Percentiles rank a stretch among this genome's conserved stretches.
phyloP scores from a whole-genome alignment of 2,113 vertebrate genomes.

The Hydropotes inermis region DNA sequence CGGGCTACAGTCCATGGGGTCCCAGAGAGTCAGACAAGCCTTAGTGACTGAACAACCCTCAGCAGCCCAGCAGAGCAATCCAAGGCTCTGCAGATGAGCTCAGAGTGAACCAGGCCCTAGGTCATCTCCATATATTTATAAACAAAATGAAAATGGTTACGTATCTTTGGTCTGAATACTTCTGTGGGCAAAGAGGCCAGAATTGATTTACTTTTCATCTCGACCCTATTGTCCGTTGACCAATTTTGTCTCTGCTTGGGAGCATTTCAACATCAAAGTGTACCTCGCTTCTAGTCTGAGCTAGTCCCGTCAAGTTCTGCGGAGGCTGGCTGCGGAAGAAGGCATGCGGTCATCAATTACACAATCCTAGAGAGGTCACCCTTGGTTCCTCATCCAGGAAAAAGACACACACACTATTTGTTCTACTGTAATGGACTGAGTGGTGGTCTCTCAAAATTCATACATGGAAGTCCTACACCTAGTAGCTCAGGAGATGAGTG shows the following conservation, averaged over 20 bases:
- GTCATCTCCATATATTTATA: neutral
- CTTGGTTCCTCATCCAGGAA: no score
- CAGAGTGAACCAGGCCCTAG: neutral
- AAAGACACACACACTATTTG: neutral
- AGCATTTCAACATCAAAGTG: neutral
- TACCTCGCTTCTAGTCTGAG: neutral
- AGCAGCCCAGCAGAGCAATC: neutral
- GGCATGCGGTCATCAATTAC: fast-evolving
- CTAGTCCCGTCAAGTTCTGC: neutral
- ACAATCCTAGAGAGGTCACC: neutral
- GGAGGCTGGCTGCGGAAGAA: neutral
- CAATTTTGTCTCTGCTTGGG: neutral
- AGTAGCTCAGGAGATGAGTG: neutral
- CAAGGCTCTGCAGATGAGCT: neutral
- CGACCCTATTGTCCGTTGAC: neutral
- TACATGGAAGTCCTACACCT: no score
- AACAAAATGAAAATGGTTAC: neutral
- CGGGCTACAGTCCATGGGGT: neutral
- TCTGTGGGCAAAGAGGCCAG: neutral
- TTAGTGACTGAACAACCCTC: neutral
- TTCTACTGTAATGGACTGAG: no score
- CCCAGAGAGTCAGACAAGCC: neutral
- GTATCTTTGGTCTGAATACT: neutral
- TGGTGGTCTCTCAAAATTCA: neutral
- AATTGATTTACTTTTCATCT: neutral